These are phyloP conservation scores for Menidia beryllina DNA, from an alignment of 2,113 vertebrate genomes.

Conservation along the genomic window DNA sequence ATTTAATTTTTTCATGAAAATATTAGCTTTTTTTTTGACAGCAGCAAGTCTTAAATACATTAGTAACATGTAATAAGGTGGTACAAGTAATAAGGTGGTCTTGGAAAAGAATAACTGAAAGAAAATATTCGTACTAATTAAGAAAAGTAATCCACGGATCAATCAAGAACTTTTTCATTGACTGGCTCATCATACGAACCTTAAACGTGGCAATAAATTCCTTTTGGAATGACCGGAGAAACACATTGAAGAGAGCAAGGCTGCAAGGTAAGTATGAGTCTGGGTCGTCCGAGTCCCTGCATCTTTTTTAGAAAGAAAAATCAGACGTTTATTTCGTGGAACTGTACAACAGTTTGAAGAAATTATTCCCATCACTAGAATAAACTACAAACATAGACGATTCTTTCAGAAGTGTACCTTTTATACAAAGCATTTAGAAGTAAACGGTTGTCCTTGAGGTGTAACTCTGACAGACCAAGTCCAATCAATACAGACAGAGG, in stretches of 20 bases:
- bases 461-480: conserved; percentile 74
- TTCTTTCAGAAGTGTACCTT: conserved; percentile 59
- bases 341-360: too few relatives aligned
- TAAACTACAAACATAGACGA: not conserved
- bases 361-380: not conserved
- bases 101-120: too few relatives aligned
- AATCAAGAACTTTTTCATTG: not conserved
- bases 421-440: conserved; percentile 75
- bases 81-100: too few relatives aligned
- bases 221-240: conserved; percentile 70
- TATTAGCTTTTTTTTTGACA: too few relatives aligned
- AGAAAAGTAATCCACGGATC: too few relatives aligned
- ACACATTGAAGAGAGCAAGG: conserved; percentile 76
- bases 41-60: too few relatives aligned
- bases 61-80: too few relatives aligned
- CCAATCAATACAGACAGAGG: conserved; percentile 68
- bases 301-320: conserved; percentile 66
- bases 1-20: too few relatives aligned
- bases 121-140: too few relatives aligned
- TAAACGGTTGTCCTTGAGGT: conserved; percentile 59
- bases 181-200: conserved; percentile 57
- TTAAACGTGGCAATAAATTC: conserved; percentile 67
- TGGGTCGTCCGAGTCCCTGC: conserved; percentile 75
- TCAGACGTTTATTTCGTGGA: too few relatives aligned
- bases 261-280: conserved; percentile 84